A percentile compares a stretch with the other conserved stretches of the same genome.
Conservation (phyloP, 2,888 invertebrate genomes). For the Platycheirus rosarum region DNA sequence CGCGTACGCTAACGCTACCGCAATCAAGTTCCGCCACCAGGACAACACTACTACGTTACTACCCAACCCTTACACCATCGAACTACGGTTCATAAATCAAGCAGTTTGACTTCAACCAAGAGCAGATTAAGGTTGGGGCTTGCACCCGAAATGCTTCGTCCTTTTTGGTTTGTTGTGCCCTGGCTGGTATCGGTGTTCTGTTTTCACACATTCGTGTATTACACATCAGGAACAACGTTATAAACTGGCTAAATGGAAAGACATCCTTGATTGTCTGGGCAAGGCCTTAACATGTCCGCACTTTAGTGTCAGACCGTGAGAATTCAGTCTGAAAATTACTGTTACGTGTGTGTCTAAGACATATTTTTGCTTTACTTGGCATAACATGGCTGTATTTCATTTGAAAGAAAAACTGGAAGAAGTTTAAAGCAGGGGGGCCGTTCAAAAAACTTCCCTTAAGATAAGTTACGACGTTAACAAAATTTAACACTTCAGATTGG, state of each 20-base stretch:
- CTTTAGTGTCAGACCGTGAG: background rate
- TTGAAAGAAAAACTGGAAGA: no score
- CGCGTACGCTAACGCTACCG: slow-evolving; percentile 57
- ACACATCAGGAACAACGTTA: slow-evolving; percentile 41
- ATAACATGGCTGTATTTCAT: no score
- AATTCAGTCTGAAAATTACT: slow-evolving; percentile 11
- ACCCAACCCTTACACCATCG: background rate
- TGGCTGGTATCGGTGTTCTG: no score
- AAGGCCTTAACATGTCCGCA: slow-evolving; percentile 27
- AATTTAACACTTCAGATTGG: no score
- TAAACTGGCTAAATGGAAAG: slow-evolving; percentile 46
- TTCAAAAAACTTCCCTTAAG: no score
- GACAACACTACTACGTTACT: background rate
- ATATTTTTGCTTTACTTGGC: no score
- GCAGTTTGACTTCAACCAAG: slow-evolving; percentile 26
- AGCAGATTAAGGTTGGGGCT: background rate
- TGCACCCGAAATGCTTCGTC: background rate
- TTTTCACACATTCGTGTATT: slow-evolving; percentile 13
- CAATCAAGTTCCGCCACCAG: slow-evolving; percentile 48
- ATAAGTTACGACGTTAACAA: no score
- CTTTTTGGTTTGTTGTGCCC: slow-evolving; percentile 7
- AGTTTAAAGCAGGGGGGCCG: no score
- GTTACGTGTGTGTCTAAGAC: background rate
- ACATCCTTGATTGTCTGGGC: slow-evolving; percentile 7
- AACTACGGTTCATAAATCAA: slow-evolving; percentile 61